phyloP scores from a whole-genome alignment of 2,797 vertebrate species.

The Phataginus tetradactyla region DNA sequence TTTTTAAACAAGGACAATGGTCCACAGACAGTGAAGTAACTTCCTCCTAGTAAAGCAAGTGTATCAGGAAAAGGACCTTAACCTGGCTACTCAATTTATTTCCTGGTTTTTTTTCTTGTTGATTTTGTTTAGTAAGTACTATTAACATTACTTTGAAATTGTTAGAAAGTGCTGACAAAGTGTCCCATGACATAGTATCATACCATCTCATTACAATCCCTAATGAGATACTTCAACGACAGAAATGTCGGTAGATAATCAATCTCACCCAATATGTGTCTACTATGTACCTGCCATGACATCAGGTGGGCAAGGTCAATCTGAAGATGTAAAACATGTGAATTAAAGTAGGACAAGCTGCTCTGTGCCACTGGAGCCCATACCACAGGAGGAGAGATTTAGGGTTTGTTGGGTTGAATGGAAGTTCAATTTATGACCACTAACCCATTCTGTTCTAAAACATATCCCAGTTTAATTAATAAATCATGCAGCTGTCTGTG shows the following conservation, averaged over 20 bases:
- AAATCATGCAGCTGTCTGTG: background rate
- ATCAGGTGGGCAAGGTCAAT: background rate
- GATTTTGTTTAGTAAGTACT: background rate
- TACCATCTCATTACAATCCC: background rate
- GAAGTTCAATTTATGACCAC: too few species aligned
- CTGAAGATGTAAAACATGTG: background rate
- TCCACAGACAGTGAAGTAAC: background rate
- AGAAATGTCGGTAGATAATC: background rate
- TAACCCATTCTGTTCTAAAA: background rate
- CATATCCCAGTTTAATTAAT: background rate
- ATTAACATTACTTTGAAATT: background rate
- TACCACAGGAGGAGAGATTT: background rate
- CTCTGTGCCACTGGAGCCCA: background rate
- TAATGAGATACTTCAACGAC: background rate
- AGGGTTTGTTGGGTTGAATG: background rate
- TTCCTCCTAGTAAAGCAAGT: background rate
- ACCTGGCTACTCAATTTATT: background rate
- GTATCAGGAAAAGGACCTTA: background rate
- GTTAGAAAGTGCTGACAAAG: background rate
- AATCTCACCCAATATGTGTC: background rate
- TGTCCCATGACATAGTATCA: background rate
- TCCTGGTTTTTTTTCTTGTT: background rate
- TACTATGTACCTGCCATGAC: background rate
- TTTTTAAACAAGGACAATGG: background rate
- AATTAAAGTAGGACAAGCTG: background rate